These are phyloP conservation scores for Choloepus hoffmanni DNA, from an alignment of 2,113 vertebrate genomes.

Conservation along the genomic window DNA sequence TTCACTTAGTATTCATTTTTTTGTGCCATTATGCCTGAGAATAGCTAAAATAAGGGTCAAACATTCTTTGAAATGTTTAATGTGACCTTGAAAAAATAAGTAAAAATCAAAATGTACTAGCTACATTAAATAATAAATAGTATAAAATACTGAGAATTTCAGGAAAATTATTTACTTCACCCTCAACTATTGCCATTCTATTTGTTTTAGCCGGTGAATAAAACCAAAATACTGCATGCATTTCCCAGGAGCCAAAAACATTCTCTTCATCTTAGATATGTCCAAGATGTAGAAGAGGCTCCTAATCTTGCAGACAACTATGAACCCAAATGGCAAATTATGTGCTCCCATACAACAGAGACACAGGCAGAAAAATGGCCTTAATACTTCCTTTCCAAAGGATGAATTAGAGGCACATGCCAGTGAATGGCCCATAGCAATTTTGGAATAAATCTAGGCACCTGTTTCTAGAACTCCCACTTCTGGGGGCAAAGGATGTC, in stretches of 20 bases:
- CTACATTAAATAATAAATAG: not conserved
- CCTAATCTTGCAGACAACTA: not conserved
- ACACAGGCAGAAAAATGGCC: not conserved
- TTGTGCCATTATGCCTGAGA: not conserved
- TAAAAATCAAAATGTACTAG: not conserved
- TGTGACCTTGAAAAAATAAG: not conserved
- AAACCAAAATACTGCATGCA: not conserved
- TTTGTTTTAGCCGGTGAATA: not conserved
- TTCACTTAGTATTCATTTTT: not conserved
- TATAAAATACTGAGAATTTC: not conserved
- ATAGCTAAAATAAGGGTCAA: not conserved
- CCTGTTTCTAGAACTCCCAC: not conserved
- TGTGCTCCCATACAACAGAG: not conserved
- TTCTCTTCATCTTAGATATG: not conserved
- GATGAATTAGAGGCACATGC: not conserved
- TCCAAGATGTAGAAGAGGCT: fast-evolving
- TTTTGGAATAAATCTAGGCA: not conserved
- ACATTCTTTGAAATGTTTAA: not conserved
- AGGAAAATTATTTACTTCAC: not conserved
- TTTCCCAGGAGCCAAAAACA: not conserved
- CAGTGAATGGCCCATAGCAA: not conserved
- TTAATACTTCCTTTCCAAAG: not conserved
- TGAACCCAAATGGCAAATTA: not conserved
- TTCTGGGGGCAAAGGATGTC: fast-evolving
- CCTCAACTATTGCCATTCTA: not conserved